Evolutionary conservation across 1,140 invertebrate genomes (phyloP).

Genomic region (Drosophila truncata): DNA sequence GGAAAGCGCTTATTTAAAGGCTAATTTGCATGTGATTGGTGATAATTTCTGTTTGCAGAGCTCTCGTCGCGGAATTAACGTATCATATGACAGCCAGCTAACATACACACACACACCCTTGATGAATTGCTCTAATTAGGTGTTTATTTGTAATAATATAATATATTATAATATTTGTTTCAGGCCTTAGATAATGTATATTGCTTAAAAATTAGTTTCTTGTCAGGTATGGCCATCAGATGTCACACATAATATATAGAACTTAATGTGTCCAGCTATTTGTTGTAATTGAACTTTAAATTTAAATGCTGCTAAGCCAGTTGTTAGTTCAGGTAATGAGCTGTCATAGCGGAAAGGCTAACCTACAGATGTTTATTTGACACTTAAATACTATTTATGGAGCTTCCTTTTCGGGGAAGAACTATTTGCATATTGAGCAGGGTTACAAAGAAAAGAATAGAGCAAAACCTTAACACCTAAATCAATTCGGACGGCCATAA

Average conservation of each 20-base stretch:
- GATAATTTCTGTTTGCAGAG: constrained; percentile 62
- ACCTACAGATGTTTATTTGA: constrained; percentile 12
- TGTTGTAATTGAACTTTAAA: constrained; percentile 29
- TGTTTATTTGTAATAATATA: constrained; percentile 50
- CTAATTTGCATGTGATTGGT: constrained; percentile 61
- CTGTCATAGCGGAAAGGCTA: constrained; percentile 6
- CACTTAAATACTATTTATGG: constrained; percentile 22
- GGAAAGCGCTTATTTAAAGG: constrained; percentile 52
- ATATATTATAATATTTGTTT: constrained; percentile 47
- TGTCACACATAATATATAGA: constrained; percentile 27
- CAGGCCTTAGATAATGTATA: constrained; percentile 27
- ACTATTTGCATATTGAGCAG: constrained; percentile 24
- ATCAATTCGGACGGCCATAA: constrained; percentile 39
- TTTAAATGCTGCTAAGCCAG: constrained; percentile 8
- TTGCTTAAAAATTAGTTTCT: constrained; percentile 27
- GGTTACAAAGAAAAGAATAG: neutral
- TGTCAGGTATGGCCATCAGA: constrained; percentile 41
- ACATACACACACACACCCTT: constrained; percentile 11
- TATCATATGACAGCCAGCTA: constrained; percentile 63
- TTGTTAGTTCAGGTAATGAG: constrained; percentile 8
- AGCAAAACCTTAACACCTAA: constrained; percentile 21
- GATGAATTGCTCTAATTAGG: constrained; percentile 43
- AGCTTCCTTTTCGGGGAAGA: neutral
- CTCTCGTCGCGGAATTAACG: constrained; percentile 20
- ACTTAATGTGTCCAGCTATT: constrained; percentile 12